These are phyloP conservation scores for Mus spretus DNA, from an alignment of 2,797 vertebrate species.

Conservation along the genomic window DNA sequence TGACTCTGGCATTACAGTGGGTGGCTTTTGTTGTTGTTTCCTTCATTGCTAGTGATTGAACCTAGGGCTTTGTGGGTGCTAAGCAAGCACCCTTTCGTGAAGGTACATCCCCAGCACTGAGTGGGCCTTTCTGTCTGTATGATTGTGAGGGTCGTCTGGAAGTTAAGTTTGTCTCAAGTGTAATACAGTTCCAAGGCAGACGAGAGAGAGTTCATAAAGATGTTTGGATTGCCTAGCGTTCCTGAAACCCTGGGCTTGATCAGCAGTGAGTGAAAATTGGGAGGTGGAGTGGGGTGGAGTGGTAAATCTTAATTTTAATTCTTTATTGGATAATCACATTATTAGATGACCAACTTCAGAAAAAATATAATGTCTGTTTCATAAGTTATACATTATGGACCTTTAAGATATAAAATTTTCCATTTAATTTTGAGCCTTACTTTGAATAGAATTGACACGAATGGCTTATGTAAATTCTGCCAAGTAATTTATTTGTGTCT, in stretches of 20 bases:
- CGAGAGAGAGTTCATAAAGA: constrained; percentile 25
- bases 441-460: constrained; percentile 68
- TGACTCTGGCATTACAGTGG: background rate
- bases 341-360: constrained; percentile 34
- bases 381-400: constrained; percentile 36
- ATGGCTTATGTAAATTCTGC: constrained; percentile 63
- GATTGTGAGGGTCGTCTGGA: background rate
- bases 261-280: background rate
- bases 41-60: background rate
- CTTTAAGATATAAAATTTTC: constrained; percentile 64
- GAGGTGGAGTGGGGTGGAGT: background rate
- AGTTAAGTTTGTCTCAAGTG: constrained; percentile 14
- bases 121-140: background rate
- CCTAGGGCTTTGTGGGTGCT: background rate
- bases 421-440: constrained; percentile 49
- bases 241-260: background rate
- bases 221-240: background rate
- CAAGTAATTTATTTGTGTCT: constrained; percentile 43
- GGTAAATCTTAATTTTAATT: constrained; percentile 41
- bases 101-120: background rate
- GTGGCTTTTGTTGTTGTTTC: background rate
- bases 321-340: constrained; percentile 54
- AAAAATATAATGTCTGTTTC: constrained; percentile 50
- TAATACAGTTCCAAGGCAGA: constrained; percentile 16
- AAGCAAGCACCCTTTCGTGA: background rate